phyloP scores from a whole-genome alignment of 2,888 invertebrate genomes.

The Eledona agricola region DNA sequence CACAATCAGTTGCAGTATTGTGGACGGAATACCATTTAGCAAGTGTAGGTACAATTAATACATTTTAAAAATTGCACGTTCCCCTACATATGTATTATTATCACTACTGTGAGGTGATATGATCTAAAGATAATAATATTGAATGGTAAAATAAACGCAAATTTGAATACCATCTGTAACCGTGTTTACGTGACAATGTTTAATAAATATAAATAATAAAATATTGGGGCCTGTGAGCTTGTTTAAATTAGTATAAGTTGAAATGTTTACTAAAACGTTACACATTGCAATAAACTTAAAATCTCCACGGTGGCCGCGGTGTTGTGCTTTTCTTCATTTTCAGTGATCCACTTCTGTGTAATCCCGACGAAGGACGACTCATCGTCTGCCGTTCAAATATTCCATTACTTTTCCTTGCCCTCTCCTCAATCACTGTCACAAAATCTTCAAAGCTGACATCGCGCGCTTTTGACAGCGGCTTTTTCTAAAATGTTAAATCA shows the following conservation, averaged over 20 bases:
- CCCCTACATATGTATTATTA: no score
- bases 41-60: no score
- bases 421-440: conserved; percentile 21
- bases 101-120: no score
- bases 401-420: conserved; percentile 48
- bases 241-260: neutral
- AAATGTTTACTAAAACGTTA: neutral
- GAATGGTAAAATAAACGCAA: no score
- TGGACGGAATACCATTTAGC: no score
- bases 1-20: no score
- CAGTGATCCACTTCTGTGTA: conserved; percentile 48
- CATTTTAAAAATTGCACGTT: no score
- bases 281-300: conserved; percentile 42
- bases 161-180: no score
- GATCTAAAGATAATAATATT: no score
- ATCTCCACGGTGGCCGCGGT: conserved; percentile 54
- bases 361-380: conserved; percentile 48
- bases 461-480: neutral
- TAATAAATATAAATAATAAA: no score
- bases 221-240: no score
- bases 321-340: conserved; percentile 43
- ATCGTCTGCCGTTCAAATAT: conserved; percentile 39
- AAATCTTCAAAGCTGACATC: conserved; percentile 3
- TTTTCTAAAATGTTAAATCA: conserved; percentile 13
- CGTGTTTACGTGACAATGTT: no score